Evolutionary conservation across 2,888 invertebrate species (phyloP).

Genomic region (Cephalotes varians): DNA sequence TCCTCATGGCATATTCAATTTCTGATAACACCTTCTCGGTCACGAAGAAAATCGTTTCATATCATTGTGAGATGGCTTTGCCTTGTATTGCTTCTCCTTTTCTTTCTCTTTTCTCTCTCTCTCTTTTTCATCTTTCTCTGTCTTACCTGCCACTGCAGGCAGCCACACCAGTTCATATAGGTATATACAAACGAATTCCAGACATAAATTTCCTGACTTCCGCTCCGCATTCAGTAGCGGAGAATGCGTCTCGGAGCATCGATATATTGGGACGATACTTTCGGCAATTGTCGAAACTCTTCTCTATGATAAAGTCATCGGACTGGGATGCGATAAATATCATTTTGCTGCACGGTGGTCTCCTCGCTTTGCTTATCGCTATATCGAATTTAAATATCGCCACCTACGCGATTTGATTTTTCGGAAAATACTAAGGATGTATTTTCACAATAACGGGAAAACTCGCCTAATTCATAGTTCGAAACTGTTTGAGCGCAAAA

Average conservation of each 20-base stretch:
- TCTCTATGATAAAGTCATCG: constrained; percentile 60
- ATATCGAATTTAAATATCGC: constrained; percentile 19
- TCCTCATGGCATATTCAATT: constrained; percentile 43
- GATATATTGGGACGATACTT: constrained; percentile 66
- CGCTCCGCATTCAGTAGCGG: constrained; percentile 60
- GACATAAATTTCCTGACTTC: constrained; percentile 69
- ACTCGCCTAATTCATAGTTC: not conserved
- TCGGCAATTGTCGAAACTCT: constrained; percentile 63
- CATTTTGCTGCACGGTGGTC: not conserved
- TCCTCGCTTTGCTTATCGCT: not conserved
- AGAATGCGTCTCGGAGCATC: constrained; percentile 52
- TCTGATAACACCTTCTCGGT: constrained; percentile 28
- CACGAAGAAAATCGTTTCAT: constrained; percentile 48
- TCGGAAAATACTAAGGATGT: not conserved
- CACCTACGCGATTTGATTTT: not conserved
- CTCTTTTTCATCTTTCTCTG: constrained; percentile 21
- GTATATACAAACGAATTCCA: constrained; percentile 71
- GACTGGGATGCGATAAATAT: constrained; percentile 46
- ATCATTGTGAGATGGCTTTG: constrained; percentile 32
- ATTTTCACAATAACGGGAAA: not conserved
- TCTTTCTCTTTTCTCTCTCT: constrained; percentile 18
- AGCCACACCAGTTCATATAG: constrained; percentile 47
- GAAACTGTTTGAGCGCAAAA: not conserved
- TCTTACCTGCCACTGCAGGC: not conserved
- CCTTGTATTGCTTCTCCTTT: not conserved